Conservation (phyloP, 2,797 vertebrate species). For the Artibeus lituratus region DNA sequence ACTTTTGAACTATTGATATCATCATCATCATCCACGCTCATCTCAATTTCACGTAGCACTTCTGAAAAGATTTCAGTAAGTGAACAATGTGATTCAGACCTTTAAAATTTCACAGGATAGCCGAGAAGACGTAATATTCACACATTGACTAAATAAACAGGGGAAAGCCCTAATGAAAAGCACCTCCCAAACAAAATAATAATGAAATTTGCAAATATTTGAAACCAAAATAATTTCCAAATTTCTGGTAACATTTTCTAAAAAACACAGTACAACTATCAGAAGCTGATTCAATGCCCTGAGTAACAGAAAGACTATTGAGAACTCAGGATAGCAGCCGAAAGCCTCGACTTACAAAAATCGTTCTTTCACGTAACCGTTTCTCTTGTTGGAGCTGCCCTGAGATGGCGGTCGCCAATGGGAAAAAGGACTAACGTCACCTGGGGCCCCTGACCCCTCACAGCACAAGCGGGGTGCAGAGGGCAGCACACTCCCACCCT, state of each 20-base stretch:
- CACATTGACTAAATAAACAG: not conserved
- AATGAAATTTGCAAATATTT: not conserved
- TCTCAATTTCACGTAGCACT: slow-evolving; percentile 81
- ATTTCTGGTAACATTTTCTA: not conserved
- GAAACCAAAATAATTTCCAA: slow-evolving; percentile 29
- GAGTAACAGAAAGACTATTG: not conserved
- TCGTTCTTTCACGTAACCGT: not conserved
- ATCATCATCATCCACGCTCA: slow-evolving; percentile 82
- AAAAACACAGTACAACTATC: not conserved
- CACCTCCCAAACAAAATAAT: not conserved
- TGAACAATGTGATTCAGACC: not conserved
- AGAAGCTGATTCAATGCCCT: not conserved
- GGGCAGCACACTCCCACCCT: not conserved
- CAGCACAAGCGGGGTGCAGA: too few relatives aligned
- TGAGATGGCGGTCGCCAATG: not conserved
- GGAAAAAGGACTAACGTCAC: not conserved
- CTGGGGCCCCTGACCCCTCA: not conserved
- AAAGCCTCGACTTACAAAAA: not conserved
- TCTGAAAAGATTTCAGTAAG: slow-evolving; percentile 61
- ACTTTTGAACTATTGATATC: slow-evolving; percentile 91
- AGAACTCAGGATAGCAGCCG: not conserved
- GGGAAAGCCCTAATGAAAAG: not conserved
- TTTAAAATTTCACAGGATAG: not conserved
- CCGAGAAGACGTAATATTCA: not conserved
- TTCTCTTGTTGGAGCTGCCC: not conserved